These are phyloP conservation scores for Rhysida immarginata DNA, from an alignment of 1,140 invertebrate genomes.

Conservation along the genomic window DNA sequence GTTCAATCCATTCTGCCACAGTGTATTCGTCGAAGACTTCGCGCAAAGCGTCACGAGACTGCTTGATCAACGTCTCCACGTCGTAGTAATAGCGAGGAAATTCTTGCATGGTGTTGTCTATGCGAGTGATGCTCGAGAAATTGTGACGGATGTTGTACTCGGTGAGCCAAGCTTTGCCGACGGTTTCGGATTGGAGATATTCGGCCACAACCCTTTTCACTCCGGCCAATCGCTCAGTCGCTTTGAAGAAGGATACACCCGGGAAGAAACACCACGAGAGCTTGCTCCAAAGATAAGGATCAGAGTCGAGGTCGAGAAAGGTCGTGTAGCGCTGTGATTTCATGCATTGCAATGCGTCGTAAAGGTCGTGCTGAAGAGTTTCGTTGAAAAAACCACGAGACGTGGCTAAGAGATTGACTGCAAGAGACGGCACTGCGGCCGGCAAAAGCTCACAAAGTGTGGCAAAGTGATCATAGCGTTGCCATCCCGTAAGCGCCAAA, in stretches of 20 bases:
- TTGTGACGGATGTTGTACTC: constrained; percentile 61
- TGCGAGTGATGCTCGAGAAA: constrained; percentile 51
- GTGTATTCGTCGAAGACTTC: constrained; percentile 57
- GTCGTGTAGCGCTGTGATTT: constrained; percentile 19
- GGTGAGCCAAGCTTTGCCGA: constrained; percentile 53
- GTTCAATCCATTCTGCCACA: constrained; percentile 57
- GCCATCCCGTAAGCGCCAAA: constrained; percentile 50
- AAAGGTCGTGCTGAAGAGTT: constrained; percentile 34
- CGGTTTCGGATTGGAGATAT: constrained; percentile 9
- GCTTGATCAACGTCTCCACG: constrained; percentile 36
- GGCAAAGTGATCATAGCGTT: constrained; percentile 81
- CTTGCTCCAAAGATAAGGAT: constrained; percentile 42
- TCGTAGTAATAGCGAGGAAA: constrained; percentile 36
- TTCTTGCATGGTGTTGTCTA: constrained; percentile 49
- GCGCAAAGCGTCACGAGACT: constrained; percentile 44
- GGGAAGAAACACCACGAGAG: constrained; percentile 38
- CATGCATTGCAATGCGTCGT: constrained; percentile 39
- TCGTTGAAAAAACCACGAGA: constrained; percentile 45
- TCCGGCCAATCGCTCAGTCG: constrained; percentile 37
- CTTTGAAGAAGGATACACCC: constrained; percentile 41
- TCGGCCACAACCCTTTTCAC: constrained; percentile 16
- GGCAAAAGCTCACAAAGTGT: constrained; percentile 83
- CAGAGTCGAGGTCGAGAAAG: constrained; percentile 38
- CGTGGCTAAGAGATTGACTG: constrained; percentile 41
- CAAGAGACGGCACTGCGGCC: constrained; percentile 57